Base-by-base conservation (phyloP, 1,140 invertebrate species). In the Amyelois transitella region DNA sequence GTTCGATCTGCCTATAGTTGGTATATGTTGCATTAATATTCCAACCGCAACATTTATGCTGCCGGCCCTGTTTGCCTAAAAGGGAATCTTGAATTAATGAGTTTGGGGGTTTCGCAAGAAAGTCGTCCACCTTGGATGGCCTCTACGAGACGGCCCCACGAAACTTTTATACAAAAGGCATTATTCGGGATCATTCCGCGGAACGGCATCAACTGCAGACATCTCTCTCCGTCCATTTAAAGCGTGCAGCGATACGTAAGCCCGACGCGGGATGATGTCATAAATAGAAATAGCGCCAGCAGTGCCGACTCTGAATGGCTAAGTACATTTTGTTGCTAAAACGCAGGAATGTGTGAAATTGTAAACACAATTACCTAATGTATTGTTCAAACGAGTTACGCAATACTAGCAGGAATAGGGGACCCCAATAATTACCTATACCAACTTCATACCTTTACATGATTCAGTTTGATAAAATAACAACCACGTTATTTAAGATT, bases 241-340 rank as follows among this genome's bases (percentile, higher is more conserved):
- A 88, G 85, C 81, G 80, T 84, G 81, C 82, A 81, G 72, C 85
- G 85, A 77, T 86, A 88, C 85, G 85, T 82, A 86, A 86, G 81
- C 77, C 81, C 77, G 78, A 78, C 74, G 76, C 75, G 71, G 68
- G 77, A 86, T 88, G 86, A 88, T 87, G 86, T 88, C 86, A 88
- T 86, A 85, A 82, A 87, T 87, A 87, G 86, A 88, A 88, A 88
- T 88, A 88, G 83, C 81, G 69, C 65, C 77, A 69, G 70, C 71
- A 61, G 70, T 64, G 69, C 71, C 64, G 69, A 66, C 67, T 59
- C 25, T 53, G 28, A 49, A 57, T 63, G 55, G 59, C 64, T 72
- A n/a, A n/a, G n/a, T n/a, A 66, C 66, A 68, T 68, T 71, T 72
- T 72, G 69, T 72, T 68, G 56, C 55, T 68, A 75, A 75, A 77